Evolutionary conservation across 2,797 vertebrate species (phyloP).

Genomic region (Knipowitschia caucasica): DNA sequence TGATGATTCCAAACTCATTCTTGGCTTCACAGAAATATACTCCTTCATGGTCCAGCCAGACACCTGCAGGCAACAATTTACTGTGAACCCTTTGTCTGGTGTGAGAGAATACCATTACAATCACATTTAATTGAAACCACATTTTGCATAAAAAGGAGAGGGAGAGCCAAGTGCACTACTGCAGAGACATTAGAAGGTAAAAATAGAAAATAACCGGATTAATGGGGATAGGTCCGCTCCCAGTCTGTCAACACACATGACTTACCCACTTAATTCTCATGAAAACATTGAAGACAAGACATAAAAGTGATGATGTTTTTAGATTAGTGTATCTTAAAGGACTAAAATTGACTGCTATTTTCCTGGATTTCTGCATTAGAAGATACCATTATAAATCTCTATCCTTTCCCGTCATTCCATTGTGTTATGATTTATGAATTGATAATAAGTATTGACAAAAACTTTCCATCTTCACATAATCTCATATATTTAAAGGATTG

Average conservation of each 20-base stretch:
- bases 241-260: constrained; percentile 43
- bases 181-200: constrained; percentile 51
- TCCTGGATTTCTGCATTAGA: no score
- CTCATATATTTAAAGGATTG: neutral
- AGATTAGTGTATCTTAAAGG: constrained; percentile 20
- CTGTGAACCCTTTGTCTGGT: neutral
- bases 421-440: neutral
- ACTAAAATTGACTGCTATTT: neutral
- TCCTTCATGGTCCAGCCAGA: constrained; percentile 82
- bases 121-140: constrained; percentile 23
- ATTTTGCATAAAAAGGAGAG: constrained; percentile 26
- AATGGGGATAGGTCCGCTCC: constrained; percentile 56
- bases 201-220: constrained; percentile 65
- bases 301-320: constrained; percentile 10
- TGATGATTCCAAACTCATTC: constrained; percentile 84
- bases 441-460: neutral
- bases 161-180: constrained; percentile 38
- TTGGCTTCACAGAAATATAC: constrained; percentile 84
- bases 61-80: constrained; percentile 62
- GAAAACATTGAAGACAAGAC: constrained; percentile 34
- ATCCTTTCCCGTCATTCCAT: neutral
- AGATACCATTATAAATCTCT: neutral
- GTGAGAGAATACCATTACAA: constrained; percentile 1
- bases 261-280: constrained; percentile 37
- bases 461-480: neutral